phyloP scores from a whole-genome alignment of 2,113 vertebrate species.

The Xenopus tropicalis region UCB_Xtro_10.0 CM004443.2:46058501-46059000 shows the following conservation, averaged over 20 bases:
- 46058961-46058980: too few relatives aligned
- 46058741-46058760: constrained; percentile 10
- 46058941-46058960: too few relatives aligned
- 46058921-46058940: too few relatives aligned
- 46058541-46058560: constrained; percentile 13
- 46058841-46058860: not conserved
- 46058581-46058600: constrained; percentile 26
- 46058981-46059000: too few relatives aligned
- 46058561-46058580: constrained; percentile 41
- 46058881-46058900: too few relatives aligned
- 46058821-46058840: constrained; percentile 3
- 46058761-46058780: constrained; percentile 30
- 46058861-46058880: not conserved
- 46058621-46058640: constrained; percentile 34
- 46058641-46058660: constrained; percentile 39
- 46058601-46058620: constrained; percentile 34
- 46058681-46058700: constrained; percentile 41
- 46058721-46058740: constrained; percentile 14
- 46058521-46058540: constrained; percentile 7
- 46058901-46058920: too few relatives aligned
- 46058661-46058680: constrained; percentile 45
- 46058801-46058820: not conserved
- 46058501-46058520: not conserved
- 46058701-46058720: constrained; percentile 36
- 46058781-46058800: not conserved